phyloP scores from a whole-genome alignment of 1,140 invertebrate genomes.

The Pseudomyrmex flavicornis region DNA sequence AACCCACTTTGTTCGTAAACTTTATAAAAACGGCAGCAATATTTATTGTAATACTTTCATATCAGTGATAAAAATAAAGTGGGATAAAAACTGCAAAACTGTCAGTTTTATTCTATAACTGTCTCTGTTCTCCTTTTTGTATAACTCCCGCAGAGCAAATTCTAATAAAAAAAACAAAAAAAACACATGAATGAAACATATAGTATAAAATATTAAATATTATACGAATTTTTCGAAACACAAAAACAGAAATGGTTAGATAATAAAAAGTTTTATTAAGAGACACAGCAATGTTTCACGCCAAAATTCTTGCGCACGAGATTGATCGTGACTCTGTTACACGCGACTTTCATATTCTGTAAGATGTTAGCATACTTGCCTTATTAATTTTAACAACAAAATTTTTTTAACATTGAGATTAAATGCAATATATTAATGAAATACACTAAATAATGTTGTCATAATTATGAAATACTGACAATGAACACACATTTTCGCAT shows the following conservation, averaged over 20 bases:
- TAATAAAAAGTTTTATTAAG: no score
- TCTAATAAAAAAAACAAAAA: constrained; percentile 73
- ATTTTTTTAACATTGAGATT: neutral
- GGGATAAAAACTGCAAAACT: neutral
- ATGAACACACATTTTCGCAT: constrained; percentile 32
- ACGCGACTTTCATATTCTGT: no score
- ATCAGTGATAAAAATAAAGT: constrained; percentile 39
- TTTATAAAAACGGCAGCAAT: neutral
- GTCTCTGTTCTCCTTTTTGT: constrained; percentile 78
- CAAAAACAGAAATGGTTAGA: constrained; percentile 7
- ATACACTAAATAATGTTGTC: constrained; percentile 5
- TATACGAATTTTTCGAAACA: constrained; percentile 26
- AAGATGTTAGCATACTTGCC: constrained; percentile 12
- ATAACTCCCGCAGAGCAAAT: constrained; percentile 80
- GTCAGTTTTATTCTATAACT: no score
- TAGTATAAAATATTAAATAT: constrained; percentile 45
- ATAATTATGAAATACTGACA: constrained; percentile 23
- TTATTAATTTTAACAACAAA: constrained; percentile 11
- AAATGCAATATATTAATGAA: constrained; percentile 15
- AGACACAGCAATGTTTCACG: no score
- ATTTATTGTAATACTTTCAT: constrained; percentile 3
- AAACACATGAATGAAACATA: constrained; percentile 59
- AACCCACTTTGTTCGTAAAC: neutral
- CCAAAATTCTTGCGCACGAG: no score
- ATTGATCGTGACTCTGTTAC: no score